These are phyloP conservation scores for Syncerus caffer DNA, from an alignment of 2,797 vertebrate genomes.

Conservation along the genomic window DNA sequence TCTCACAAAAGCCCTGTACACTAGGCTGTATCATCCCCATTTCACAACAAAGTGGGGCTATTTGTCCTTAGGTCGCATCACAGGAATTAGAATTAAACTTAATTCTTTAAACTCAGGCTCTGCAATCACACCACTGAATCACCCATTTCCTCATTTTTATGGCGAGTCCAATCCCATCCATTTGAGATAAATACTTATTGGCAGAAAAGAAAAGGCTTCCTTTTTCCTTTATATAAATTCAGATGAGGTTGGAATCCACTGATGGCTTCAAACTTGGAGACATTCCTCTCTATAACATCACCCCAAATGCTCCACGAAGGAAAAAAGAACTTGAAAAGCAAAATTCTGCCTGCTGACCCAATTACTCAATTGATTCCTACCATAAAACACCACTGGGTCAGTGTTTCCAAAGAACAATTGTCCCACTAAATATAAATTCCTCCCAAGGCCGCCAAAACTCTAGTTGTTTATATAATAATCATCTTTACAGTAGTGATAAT, in stretches of 20 bases:
- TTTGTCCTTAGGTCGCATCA: slow-evolving; percentile 26
- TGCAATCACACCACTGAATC: neutral
- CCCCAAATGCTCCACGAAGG: neutral
- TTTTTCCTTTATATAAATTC: slow-evolving; percentile 33
- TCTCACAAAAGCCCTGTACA: neutral
- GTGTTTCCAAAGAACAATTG: slow-evolving; percentile 31
- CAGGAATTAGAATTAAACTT: slow-evolving; percentile 45
- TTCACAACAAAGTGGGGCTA: slow-evolving; percentile 29
- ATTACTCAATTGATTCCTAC: neutral
- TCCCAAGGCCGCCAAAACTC: neutral
- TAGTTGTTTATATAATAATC: neutral
- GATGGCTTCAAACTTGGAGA: neutral
- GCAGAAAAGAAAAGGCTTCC: neutral
- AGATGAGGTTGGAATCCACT: neutral
- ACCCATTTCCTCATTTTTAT: neutral
- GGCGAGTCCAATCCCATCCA: neutral
- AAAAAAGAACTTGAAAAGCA: neutral
- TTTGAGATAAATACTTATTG: slow-evolving; percentile 32
- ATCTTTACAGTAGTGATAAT: neutral
- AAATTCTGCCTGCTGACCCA: slow-evolving; percentile 28
- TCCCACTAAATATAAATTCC: slow-evolving; percentile 28
- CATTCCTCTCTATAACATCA: slow-evolving; percentile 15
- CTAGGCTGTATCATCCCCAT: neutral
- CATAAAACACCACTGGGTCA: neutral
- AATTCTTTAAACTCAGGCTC: neutral